These are phyloP conservation scores for Xylocampa areola DNA, from an alignment of 2,888 invertebrate species.

Conservation along the genomic window DNA sequence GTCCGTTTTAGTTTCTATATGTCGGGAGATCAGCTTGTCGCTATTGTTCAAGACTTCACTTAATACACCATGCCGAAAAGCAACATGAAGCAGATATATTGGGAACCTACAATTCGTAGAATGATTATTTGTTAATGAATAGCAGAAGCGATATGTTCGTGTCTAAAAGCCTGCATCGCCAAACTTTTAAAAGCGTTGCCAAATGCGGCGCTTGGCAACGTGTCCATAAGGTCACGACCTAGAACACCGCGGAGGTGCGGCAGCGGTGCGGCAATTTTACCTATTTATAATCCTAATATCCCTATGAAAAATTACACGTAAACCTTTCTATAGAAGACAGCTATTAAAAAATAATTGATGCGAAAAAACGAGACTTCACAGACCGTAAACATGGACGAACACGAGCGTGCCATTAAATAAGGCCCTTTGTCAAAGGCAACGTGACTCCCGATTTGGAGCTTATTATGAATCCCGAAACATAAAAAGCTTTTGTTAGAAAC, in stretches of 20 bases:
- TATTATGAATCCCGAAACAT: constrained; percentile 47
- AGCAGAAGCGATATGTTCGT: constrained; percentile 24
- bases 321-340: constrained; percentile 38
- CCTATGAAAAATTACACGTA: constrained; percentile 36
- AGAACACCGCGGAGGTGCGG: constrained; percentile 56
- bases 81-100: no score
- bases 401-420: constrained; percentile 49
- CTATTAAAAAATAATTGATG: constrained; percentile 51
- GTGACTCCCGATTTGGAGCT: constrained; percentile 46
- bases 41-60: no score
- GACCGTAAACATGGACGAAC: constrained; percentile 31
- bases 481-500: constrained; percentile 45
- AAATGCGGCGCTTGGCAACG: constrained; percentile 56
- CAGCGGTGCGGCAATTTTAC: constrained; percentile 53
- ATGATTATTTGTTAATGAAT: constrained; percentile 21
- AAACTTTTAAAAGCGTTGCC: constrained; percentile 53
- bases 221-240: constrained; percentile 57
- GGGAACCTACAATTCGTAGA: background rate
- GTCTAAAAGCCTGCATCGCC: constrained; percentile 42
- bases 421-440: constrained; percentile 51
- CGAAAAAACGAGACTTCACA: constrained; percentile 39
- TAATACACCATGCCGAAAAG: no score
- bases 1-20: no score
- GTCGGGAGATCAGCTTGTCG: no score
- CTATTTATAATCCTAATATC: constrained; percentile 44